Conservation (phyloP, 2,113 vertebrate species). For the Vidua chalybeata region DNA sequence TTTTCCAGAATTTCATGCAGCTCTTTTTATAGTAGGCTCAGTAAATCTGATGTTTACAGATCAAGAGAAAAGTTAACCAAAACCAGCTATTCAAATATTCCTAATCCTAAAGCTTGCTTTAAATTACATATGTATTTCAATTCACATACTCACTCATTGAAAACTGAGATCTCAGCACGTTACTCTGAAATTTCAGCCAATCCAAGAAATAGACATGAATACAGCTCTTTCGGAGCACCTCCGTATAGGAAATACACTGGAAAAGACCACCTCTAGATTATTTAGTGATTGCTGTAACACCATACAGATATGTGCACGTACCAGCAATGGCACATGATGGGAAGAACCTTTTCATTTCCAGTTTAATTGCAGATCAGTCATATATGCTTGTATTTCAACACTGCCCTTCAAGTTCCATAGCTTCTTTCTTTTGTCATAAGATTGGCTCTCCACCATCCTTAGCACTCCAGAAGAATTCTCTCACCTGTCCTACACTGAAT, state of each 20-base stretch:
- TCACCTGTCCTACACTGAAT: neutral
- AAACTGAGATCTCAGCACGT: neutral
- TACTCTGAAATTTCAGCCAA: neutral
- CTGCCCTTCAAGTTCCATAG: neutral
- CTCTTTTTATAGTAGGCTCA: neutral
- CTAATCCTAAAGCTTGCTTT: neutral
- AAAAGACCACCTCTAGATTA: neutral
- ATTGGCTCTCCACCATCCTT: neutral
- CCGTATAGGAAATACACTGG: neutral
- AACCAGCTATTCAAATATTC: constrained; percentile 3
- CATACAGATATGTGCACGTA: fast-evolving
- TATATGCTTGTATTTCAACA: neutral
- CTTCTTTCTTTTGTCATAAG: neutral
- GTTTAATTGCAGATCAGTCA: neutral
- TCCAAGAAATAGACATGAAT: neutral
- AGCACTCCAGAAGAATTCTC: neutral
- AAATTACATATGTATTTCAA: neutral
- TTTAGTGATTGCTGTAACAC: neutral
- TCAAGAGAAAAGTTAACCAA: constrained; percentile 3
- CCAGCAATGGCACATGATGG: neutral
- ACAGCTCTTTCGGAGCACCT: neutral
- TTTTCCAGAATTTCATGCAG: neutral
- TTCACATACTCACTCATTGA: neutral
- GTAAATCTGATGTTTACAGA: neutral
- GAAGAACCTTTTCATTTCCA: neutral